phyloP scores from a whole-genome alignment of 2,113 vertebrate species.

The Solea senegalensis region DNA sequence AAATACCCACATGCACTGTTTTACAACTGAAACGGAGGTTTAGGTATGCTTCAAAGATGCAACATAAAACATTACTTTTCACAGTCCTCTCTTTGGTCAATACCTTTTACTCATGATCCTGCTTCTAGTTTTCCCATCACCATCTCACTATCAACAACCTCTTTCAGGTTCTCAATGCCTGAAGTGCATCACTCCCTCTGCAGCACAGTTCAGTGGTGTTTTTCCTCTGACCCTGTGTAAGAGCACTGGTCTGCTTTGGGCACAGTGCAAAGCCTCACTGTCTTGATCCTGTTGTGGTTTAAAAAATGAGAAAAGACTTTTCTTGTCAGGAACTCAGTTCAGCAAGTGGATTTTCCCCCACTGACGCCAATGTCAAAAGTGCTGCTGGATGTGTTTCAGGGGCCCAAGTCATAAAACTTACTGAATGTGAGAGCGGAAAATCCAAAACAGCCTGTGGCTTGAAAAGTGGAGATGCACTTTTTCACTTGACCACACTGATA shows the following conservation, averaged over 20 bases:
- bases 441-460: neutral
- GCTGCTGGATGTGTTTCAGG: conserved; percentile 19
- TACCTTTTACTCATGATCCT: no score
- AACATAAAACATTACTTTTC: no score
- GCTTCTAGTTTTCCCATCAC: no score
- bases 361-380: neutral
- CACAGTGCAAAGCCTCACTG: conserved; percentile 27
- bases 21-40: neutral
- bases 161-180: neutral
- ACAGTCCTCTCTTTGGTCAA: no score
- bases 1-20: no score
- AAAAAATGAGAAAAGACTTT: neutral
- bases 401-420: conserved; percentile 1
- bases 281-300: neutral
- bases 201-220: neutral
- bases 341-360: conserved; percentile 1
- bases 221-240: conserved; percentile 28
- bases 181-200: neutral
- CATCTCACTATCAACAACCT: neutral
- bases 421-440: neutral
- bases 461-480: neutral
- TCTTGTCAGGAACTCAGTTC: conserved; percentile 15
- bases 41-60: no score
- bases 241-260: neutral
- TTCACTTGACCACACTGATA: conserved; percentile 7